Conservation (phyloP, 2,113 vertebrate species). For the Phylloscopus trochilus region DNA sequence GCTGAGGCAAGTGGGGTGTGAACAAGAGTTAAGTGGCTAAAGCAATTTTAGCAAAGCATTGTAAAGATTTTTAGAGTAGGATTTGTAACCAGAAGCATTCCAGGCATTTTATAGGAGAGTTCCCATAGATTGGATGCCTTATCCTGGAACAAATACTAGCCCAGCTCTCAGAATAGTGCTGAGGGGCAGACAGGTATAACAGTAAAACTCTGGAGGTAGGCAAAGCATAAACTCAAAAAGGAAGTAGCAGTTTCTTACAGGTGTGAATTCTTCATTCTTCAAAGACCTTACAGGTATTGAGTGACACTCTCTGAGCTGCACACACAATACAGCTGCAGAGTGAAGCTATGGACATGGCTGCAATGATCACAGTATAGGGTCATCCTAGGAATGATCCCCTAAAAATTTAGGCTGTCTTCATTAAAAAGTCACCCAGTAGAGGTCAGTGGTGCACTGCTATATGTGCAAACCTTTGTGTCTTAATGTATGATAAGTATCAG, state of each 20-base stretch:
- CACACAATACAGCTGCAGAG: not conserved
- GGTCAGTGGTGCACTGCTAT: slow-evolving; percentile 24
- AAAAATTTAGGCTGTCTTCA: not conserved
- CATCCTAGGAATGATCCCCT: not conserved
- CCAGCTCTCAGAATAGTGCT: not conserved
- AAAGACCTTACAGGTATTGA: not conserved
- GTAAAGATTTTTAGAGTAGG: not conserved
- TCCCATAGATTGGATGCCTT: not conserved
- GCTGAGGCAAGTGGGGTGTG: not conserved
- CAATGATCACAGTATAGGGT: not conserved
- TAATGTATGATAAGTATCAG: not conserved
- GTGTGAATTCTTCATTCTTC: not conserved
- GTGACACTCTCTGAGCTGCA: not conserved
- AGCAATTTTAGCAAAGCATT: too few species aligned
- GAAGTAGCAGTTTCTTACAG: not conserved
- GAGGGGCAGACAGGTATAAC: not conserved
- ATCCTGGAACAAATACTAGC: not conserved
- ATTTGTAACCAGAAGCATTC: not conserved
- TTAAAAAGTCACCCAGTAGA: slow-evolving; percentile 8
- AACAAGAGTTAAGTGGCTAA: not conserved
- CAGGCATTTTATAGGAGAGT: not conserved
- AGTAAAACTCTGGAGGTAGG: not conserved
- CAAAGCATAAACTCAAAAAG: not conserved
- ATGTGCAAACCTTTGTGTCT: not conserved
- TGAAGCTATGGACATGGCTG: fast-evolving